Conservation (phyloP, 1,140 invertebrate genomes). For the Arion vulgaris region DNA sequence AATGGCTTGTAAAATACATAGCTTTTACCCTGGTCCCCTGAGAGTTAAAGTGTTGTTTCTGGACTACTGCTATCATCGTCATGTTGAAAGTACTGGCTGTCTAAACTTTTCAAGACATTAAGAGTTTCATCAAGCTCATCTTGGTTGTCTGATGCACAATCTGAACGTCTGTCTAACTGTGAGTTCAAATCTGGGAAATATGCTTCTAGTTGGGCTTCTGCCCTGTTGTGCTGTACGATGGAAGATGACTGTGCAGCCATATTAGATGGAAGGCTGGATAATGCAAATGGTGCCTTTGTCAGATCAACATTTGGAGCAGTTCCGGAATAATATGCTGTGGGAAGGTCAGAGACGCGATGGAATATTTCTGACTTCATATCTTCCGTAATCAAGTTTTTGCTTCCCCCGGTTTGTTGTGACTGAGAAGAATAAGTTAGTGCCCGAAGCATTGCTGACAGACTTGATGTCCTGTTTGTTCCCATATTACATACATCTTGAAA, state of each 20-base stretch:
- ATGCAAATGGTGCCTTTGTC: constrained; percentile 13
- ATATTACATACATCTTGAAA: background rate
- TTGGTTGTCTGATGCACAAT: background rate
- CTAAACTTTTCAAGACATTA: constrained; percentile 29
- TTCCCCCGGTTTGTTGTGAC: background rate
- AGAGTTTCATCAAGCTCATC: constrained; percentile 28
- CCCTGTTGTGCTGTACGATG: background rate
- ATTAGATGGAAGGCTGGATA: background rate
- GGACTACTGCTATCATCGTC: constrained; percentile 2
- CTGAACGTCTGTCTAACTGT: background rate
- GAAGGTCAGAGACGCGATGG: constrained; percentile 15
- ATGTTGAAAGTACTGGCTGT: constrained; percentile 32
- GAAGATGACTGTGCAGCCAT: background rate
- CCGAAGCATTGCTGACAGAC: constrained; percentile 12
- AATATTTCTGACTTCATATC: background rate
- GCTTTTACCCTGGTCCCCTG: too few relatives aligned
- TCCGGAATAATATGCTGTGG: constrained; percentile 36
- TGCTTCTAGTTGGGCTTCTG: background rate
- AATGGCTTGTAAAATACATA: too few relatives aligned
- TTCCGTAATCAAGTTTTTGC: background rate
- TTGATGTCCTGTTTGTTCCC: background rate
- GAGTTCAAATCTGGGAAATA: background rate
- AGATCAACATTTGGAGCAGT: constrained; percentile 42
- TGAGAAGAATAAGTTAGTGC: background rate
- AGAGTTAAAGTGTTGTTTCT: too few relatives aligned